These are phyloP conservation scores for Drosophila testacea DNA, from an alignment of 2,888 invertebrate species.

Conservation along the genomic window DNA sequence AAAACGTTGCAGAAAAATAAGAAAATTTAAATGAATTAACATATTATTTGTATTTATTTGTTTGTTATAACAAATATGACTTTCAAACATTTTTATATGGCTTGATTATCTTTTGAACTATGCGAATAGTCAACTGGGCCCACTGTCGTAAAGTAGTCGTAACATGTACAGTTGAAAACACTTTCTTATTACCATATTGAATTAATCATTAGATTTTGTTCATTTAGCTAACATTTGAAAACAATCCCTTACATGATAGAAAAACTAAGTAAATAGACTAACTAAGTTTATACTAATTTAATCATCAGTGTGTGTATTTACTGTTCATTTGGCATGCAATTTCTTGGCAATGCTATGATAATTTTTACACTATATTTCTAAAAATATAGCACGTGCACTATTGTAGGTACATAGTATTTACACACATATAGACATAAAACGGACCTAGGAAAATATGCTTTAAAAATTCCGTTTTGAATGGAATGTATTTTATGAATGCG, in stretches of 20 bases:
- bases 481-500: background rate
- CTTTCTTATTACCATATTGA: conserved; percentile 14
- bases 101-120: background rate
- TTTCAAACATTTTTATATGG: too few species aligned
- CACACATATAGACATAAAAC: background rate
- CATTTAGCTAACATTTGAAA: conserved; percentile 1
- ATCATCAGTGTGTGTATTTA: conserved; percentile 3
- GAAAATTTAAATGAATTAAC: too few species aligned
- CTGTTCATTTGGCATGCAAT: conserved; percentile 6
- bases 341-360: conserved; percentile 13
- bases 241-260: conserved; percentile 13
- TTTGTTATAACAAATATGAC: too few species aligned
- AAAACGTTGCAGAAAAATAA: background rate
- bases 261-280: too few species aligned
- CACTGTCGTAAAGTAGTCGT: conserved; percentile 1
- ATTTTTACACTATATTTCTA: conserved; percentile 11
- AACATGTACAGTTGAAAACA: background rate
- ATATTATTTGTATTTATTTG: too few species aligned
- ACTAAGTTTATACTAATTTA: background rate
- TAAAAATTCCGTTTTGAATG: background rate
- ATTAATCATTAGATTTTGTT: conserved; percentile 18
- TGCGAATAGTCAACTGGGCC: background rate
- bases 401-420: background rate
- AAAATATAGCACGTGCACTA: conserved; percentile 17
- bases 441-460: background rate